Conservation (phyloP, 2,888 invertebrate species). For the Ornithoptera priamus region DNA sequence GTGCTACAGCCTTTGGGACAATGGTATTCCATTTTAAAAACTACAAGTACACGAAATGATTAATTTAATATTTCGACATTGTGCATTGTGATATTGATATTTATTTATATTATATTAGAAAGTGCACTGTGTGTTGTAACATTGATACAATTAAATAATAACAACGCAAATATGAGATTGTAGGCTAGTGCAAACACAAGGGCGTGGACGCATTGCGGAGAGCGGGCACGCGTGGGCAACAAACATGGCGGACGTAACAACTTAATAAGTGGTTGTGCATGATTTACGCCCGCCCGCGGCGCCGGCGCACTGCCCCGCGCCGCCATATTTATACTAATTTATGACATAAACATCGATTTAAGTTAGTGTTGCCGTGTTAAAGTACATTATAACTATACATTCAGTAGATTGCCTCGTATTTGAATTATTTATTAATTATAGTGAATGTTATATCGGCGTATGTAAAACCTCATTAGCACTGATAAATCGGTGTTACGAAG, state of each 20-base stretch:
- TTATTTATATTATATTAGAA: no score
- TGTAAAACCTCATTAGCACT: conserved; percentile 54
- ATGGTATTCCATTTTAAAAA: no score
- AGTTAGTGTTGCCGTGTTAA: conserved; percentile 46
- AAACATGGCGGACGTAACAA: conserved; percentile 73
- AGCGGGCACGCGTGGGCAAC: conserved; percentile 69
- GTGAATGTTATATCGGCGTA: conserved; percentile 32
- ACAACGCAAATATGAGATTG: conserved; percentile 48
- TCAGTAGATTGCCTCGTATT: conserved; percentile 1
- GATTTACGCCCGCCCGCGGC: conserved; percentile 77
- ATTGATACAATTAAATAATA: conserved; percentile 38
- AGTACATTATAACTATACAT: conserved; percentile 39
- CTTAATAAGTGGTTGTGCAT: conserved; percentile 77
- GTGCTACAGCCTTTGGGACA: no score
- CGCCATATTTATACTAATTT: conserved; percentile 74
- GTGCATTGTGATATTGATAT: neutral
- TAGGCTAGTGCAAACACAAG: conserved; percentile 62
- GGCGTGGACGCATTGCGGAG: conserved; percentile 62
- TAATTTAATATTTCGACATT: neutral
- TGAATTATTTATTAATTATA: conserved; percentile 25
- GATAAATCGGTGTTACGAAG: conserved; percentile 47
- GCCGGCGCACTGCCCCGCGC: conserved; percentile 67
- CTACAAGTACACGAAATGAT: no score
- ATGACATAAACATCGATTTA: conserved; percentile 72
- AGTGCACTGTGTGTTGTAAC: neutral